A percentile compares a stretch with the other conserved stretches of the same genome.
phyloP scores from a whole-genome alignment of 2,888 invertebrate species.

The Drosophila sordidapex region DNA sequence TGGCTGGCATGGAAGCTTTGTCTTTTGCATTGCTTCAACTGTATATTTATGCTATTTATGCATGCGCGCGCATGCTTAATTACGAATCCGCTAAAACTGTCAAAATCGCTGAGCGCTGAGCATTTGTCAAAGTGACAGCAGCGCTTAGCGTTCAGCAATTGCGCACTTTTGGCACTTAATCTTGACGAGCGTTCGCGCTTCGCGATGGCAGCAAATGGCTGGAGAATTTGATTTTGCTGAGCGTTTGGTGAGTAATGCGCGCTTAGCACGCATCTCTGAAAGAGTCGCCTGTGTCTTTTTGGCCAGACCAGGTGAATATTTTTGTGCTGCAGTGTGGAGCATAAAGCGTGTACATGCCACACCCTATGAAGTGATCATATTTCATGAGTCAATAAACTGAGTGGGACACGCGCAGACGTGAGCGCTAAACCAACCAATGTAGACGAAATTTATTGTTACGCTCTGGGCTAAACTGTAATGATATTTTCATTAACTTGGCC shows the following conservation, averaged over 20 bases:
- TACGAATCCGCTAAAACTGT: constrained; percentile 81
- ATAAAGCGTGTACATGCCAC: constrained; percentile 36
- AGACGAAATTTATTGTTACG: constrained; percentile 61
- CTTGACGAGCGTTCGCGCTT: constrained; percentile 54
- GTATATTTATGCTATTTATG: constrained; percentile 70
- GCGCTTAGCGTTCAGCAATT: constrained; percentile 48
- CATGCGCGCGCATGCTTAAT: constrained; percentile 81
- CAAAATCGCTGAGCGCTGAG: constrained; percentile 72
- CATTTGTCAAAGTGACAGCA: constrained; percentile 82
- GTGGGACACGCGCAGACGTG: constrained; percentile 56
- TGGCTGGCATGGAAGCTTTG: constrained; percentile 23
- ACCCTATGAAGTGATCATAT: constrained; percentile 77
- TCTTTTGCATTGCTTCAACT: constrained; percentile 25
- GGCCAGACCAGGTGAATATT: background rate
- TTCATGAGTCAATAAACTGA: constrained; percentile 78
- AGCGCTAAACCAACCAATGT: constrained; percentile 21
- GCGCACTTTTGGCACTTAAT: constrained; percentile 67
- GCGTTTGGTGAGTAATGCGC: constrained; percentile 70
- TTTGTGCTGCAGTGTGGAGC: background rate
- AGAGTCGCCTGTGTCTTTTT: constrained; percentile 20
- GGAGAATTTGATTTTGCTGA: constrained; percentile 54
- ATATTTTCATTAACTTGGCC: constrained; percentile 81
- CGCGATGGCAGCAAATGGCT: constrained; percentile 44
- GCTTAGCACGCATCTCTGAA: constrained; percentile 72
- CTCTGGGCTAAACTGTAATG: constrained; percentile 77